Evolutionary conservation across 2,113 vertebrate genomes (phyloP).

Genomic region (Noturus placidus): DNA sequence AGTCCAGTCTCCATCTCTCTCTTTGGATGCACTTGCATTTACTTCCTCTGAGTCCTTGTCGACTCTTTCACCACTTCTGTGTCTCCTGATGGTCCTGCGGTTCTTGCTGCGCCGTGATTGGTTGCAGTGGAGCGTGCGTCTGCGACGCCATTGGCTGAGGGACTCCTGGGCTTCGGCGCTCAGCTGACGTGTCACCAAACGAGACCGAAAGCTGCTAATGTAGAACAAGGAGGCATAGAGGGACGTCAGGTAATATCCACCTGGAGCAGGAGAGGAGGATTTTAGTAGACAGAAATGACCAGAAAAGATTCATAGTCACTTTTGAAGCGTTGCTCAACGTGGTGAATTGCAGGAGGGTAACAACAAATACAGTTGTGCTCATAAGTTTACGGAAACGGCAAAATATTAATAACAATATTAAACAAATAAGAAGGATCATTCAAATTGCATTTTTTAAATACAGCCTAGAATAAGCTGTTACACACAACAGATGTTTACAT

Average conservation of each 20-base stretch:
- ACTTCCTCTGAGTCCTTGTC: neutral
- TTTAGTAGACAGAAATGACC: neutral
- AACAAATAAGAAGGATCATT: too few species aligned
- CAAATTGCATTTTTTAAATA: too few species aligned
- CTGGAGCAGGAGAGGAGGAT: constrained; percentile 56
- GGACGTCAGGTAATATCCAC: constrained; percentile 89
- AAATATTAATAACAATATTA: too few species aligned
- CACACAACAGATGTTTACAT: too few species aligned
- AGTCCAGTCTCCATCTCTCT: too few species aligned
- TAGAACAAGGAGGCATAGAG: constrained; percentile 85
- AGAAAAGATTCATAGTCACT: neutral
- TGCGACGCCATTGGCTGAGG: constrained; percentile 82
- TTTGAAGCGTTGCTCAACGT: neutral
- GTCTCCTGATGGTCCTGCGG: constrained; percentile 64
- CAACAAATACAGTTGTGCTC: too few species aligned
- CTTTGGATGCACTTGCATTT: neutral
- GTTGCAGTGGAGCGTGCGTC: constrained; percentile 79
- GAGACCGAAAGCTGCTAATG: constrained; percentile 80
- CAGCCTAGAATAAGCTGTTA: too few species aligned
- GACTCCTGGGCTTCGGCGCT: constrained; percentile 81
- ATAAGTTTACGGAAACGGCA: too few species aligned
- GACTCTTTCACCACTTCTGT: neutral
- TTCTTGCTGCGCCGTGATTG: constrained; percentile 59
- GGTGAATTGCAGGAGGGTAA: neutral
- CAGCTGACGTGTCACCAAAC: constrained; percentile 72